A percentile compares a stretch with the other conserved stretches of the same genome.
phyloP scores from a whole-genome alignment of 2,113 vertebrate genomes.

The Herpetotheres cachinnans region DNA sequence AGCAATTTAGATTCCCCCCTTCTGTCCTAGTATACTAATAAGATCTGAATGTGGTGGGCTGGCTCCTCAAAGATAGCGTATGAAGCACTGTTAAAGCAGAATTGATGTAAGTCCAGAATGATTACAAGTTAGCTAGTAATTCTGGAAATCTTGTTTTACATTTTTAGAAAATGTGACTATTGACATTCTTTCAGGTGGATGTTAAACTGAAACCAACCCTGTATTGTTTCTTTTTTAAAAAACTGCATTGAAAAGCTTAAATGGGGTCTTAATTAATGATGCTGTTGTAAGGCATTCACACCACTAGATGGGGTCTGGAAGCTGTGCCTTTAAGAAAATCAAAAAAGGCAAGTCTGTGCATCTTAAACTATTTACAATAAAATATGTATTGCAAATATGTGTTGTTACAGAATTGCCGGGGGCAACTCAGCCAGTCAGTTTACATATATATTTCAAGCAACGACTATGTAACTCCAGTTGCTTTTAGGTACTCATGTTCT shows the following conservation, averaged over 20 bases:
- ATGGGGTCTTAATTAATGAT: not conserved
- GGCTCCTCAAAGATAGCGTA: not conserved
- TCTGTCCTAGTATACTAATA: not conserved
- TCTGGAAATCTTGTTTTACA: not conserved
- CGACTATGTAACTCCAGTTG: not conserved
- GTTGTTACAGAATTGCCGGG: not conserved
- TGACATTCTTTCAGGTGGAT: not conserved
- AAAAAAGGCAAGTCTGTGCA: not conserved
- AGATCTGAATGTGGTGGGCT: not conserved
- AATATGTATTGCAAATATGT: not conserved
- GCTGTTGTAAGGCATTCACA: not conserved
- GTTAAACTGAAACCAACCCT: not conserved
- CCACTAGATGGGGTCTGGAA: slow-evolving; percentile 52
- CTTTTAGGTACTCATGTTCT: not conserved
- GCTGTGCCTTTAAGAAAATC: not conserved
- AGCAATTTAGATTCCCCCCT: not conserved
- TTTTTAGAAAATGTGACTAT: not conserved
- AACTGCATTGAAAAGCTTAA: not conserved
- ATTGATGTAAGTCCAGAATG: not conserved
- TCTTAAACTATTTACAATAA: not conserved
- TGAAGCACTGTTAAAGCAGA: not conserved
- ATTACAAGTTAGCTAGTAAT: not conserved
- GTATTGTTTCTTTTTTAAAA: not conserved
- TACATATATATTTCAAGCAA: not conserved
- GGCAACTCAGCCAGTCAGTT: not conserved